These are phyloP conservation scores for Ceyx margarethae DNA, from an alignment of 2,113 vertebrate genomes.

Conservation along the genomic window DNA sequence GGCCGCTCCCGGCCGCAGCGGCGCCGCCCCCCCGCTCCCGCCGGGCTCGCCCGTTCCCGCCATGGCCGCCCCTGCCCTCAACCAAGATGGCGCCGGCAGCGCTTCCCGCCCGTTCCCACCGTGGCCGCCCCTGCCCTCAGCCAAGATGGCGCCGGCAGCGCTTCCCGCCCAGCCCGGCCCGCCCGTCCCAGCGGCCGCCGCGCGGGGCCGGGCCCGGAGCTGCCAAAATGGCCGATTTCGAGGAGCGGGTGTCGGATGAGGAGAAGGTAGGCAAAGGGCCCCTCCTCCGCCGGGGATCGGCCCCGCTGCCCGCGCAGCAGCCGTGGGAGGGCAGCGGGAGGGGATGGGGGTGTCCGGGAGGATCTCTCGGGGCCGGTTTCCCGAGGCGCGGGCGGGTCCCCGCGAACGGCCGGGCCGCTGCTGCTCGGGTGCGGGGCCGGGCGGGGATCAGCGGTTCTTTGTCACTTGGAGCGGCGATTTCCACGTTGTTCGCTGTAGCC, in stretches of 20 bases:
- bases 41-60: neutral
- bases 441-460: too few relatives aligned
- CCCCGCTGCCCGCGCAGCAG: fast-evolving
- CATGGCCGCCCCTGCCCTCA: neutral
- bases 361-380: neutral
- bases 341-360: neutral
- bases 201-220: constrained; percentile 68
- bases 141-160: neutral
- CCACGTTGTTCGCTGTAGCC: neutral
- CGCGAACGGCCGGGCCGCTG: neutral
- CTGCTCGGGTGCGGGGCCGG: neutral
- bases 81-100: neutral
- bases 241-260: constrained; percentile 86
- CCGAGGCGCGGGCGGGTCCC: neutral
- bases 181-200: constrained; percentile 62
- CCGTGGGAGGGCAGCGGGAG: neutral
- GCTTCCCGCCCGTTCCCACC: neutral
- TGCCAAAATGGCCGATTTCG: constrained; percentile 91
- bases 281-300: fast-evolving
- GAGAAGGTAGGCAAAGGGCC: constrained; percentile 83
- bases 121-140: neutral
- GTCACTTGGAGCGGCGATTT: neutral
- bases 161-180: neutral
- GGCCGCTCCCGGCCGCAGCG: neutral
- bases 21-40: neutral